These are phyloP conservation scores for Pseudococcus viburni DNA, from an alignment of 2,888 invertebrate species.

Conservation along the genomic window DNA sequence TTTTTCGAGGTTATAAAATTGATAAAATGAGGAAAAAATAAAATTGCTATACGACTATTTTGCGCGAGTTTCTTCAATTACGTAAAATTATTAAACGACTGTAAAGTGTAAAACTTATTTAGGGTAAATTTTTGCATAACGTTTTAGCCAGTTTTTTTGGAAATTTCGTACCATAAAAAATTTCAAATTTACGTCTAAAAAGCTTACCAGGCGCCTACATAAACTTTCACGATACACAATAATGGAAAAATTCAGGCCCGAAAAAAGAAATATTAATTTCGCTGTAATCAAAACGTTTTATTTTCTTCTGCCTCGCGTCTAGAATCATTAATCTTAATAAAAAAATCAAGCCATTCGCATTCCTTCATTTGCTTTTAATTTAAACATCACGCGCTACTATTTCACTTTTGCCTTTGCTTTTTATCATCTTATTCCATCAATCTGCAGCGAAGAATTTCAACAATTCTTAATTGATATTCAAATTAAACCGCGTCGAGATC, in stretches of 20 bases:
- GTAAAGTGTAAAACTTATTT: no score
- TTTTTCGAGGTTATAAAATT: not conserved
- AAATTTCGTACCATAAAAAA: not conserved
- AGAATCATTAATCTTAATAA: constrained; percentile 41
- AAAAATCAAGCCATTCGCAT: constrained; percentile 20
- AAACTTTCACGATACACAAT: not conserved
- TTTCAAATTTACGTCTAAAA: not conserved
- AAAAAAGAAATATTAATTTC: not conserved
- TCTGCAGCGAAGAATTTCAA: constrained; percentile 9
- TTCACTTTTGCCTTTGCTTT: constrained; percentile 27
- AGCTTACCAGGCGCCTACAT: constrained; percentile 7
- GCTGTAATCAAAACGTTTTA: not conserved
- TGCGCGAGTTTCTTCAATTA: not conserved
- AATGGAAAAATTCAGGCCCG: not conserved
- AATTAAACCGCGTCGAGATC: not conserved
- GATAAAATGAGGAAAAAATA: not conserved
- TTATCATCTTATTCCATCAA: constrained; percentile 34
- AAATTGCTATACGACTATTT: not conserved
- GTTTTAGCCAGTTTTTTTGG: not conserved
- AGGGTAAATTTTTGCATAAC: no score
- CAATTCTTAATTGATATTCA: constrained; percentile 42
- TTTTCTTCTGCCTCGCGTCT: not conserved
- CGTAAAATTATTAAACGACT: not conserved
- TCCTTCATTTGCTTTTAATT: constrained; percentile 34
- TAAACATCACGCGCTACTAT: constrained; percentile 46